These are phyloP conservation scores for Leptinotarsa peninsularis DNA, from an alignment of 2,888 invertebrate species.

Conservation along the genomic window DNA sequence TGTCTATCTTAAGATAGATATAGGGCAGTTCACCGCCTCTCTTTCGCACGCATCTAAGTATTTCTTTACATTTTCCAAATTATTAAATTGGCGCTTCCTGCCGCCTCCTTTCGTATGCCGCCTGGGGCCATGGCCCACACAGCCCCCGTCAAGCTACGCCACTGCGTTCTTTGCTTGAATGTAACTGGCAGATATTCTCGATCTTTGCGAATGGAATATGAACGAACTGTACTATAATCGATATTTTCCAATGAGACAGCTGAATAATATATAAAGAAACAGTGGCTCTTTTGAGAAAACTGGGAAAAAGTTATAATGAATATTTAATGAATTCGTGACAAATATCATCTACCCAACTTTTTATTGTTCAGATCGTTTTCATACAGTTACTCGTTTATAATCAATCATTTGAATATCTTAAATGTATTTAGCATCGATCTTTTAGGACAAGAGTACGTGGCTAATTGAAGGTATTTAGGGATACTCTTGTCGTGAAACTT, in stretches of 20 bases:
- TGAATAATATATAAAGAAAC: constrained; percentile 1
- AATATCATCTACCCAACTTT: not conserved
- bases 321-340: constrained; percentile 13
- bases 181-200: not conserved
- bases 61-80: too few relatives aligned
- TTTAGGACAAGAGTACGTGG: not conserved
- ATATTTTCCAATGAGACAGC: not conserved
- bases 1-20: too few relatives aligned
- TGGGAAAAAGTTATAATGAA: not conserved
- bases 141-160: not conserved
- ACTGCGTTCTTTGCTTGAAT: not conserved
- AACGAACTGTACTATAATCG: not conserved
- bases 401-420: not conserved
- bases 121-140: too few relatives aligned
- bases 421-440: not conserved
- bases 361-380: not conserved
- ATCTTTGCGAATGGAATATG: not conserved
- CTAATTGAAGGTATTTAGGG: not conserved
- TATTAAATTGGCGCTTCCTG: too few relatives aligned
- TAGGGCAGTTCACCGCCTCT: too few relatives aligned
- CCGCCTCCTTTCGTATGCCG: too few relatives aligned
- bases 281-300: not conserved
- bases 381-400: not conserved
- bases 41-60: too few relatives aligned
- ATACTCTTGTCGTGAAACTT: too few relatives aligned